Conservation (phyloP, 1,140 invertebrate species). For the Drosophila kohkoa region DNA sequence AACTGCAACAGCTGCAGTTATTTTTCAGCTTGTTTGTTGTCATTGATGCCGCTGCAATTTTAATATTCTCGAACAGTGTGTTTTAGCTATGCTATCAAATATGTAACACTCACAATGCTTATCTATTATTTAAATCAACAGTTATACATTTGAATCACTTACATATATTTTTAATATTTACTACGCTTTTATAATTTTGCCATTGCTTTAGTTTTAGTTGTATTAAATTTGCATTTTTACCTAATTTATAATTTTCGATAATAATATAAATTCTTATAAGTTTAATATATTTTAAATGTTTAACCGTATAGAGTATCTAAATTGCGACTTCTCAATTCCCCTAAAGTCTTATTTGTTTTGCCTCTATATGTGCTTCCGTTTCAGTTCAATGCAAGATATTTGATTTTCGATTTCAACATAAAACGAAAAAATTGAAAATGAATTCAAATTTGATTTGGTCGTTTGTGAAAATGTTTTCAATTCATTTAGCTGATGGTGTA, state of each 20-base stretch:
- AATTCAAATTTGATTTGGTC: constrained; percentile 43
- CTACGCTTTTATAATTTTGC: no score
- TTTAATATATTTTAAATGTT: no score
- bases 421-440: constrained; percentile 18
- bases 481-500: neutral
- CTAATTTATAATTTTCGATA: no score
- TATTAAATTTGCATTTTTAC: no score
- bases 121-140: no score
- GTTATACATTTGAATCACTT: no score
- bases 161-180: no score
- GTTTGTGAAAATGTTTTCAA: constrained; percentile 28
- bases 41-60: constrained; percentile 35
- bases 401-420: constrained; percentile 56
- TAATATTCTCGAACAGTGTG: constrained; percentile 26
- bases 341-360: neutral
- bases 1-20: constrained; percentile 82
- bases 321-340: neutral
- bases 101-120: neutral
- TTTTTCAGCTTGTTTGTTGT: constrained; percentile 73
- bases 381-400: constrained; percentile 55
- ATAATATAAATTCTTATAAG: no score
- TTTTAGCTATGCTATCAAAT: neutral
- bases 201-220: no score
- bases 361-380: constrained; percentile 10
- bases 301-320: neutral